Percentiles rank a stretch among this genome's conserved stretches.
phyloP scores from a whole-genome alignment of 1,140 invertebrate species.

The Panagrolaimus sp. region DNA sequence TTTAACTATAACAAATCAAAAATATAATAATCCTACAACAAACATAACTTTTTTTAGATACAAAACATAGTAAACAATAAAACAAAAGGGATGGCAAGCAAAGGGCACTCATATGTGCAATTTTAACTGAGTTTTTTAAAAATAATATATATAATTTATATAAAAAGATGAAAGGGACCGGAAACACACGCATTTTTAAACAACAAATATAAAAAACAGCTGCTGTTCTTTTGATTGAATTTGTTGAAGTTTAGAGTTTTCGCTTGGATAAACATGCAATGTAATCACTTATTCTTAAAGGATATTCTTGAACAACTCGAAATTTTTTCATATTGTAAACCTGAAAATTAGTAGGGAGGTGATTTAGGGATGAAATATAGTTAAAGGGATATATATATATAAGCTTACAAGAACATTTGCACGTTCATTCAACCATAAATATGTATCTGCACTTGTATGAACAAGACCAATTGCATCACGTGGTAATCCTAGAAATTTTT shows the following conservation, averaged over 20 bases:
- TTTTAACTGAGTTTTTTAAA: too few relatives aligned
- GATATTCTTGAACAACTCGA: conserved; percentile 32
- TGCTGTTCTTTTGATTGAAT: neutral
- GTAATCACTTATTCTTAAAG: conserved; percentile 30
- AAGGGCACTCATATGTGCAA: too few relatives aligned
- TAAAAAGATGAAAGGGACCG: too few relatives aligned
- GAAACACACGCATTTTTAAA: too few relatives aligned
- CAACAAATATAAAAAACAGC: too few relatives aligned
- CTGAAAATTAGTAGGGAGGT: neutral
- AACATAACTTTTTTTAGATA: too few relatives aligned
- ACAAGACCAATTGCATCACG: conserved; percentile 31
- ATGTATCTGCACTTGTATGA: conserved; percentile 17
- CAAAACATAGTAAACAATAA: too few relatives aligned
- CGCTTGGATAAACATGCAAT: conserved; percentile 24
- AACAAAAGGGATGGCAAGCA: too few relatives aligned
- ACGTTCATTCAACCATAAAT: conserved; percentile 14
- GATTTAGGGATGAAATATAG: neutral
- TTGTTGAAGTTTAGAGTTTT: neutral
- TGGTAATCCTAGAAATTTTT: conserved; percentile 24
- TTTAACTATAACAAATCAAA: too few relatives aligned
- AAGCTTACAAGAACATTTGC: neutral
- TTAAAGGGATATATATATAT: neutral
- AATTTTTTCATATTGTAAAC: conserved; percentile 33
- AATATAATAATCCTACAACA: too few relatives aligned
- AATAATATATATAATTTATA: too few relatives aligned